Evolutionary conservation across 64 coral and sea anemone genomes (phyloP), one percentile per base, ranked within the genome.

Genomic region (Acropora tenuis): DNA sequence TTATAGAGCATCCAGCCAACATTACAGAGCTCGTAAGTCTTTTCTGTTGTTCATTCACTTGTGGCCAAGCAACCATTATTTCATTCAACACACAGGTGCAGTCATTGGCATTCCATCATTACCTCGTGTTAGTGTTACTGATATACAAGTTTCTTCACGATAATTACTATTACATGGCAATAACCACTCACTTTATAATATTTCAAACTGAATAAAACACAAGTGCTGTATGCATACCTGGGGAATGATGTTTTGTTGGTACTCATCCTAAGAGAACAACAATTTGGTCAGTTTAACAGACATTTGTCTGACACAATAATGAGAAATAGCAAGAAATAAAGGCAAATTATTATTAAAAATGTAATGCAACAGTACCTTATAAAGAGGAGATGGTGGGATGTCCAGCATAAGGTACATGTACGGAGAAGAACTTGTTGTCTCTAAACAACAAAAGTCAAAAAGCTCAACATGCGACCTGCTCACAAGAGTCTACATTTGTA

Each of bases 181-280:
- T 30, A 30, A 30, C 30, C 30, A 30, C 30, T 0, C 30, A 30
- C 30, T 30, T 30, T 30, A 30, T 30, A 30, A 30, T 63, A 12
- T 15, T 63, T 63, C 3, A 15, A 63, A 63, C 60, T 63, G 13
- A 63, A 63, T 13, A 13, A 55, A 63, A 30, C 30, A 30, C 30
- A 30, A 30, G 30, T 30, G 30, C 30, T 0, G 48, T 74, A 2
- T 49, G 47, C 89, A 52, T 75, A 98, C 97, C 89, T 98, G 97
- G 11, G 97, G 97, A 30, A 98, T 98, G 87, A 98, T 98, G 68
- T 98, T 98, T 48, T 98, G 97, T 57, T 98, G 97, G 16, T 96
- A 86, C 82, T 98, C 97, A 80, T 98, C 97, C 94, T 98, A 52
- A 79, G 82, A 86, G 42, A 58, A 50, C 42, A 78, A 0, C 13